Base-by-base conservation (phyloP, 2,888 invertebrate species). In the Quadroppia sp. region DNA sequence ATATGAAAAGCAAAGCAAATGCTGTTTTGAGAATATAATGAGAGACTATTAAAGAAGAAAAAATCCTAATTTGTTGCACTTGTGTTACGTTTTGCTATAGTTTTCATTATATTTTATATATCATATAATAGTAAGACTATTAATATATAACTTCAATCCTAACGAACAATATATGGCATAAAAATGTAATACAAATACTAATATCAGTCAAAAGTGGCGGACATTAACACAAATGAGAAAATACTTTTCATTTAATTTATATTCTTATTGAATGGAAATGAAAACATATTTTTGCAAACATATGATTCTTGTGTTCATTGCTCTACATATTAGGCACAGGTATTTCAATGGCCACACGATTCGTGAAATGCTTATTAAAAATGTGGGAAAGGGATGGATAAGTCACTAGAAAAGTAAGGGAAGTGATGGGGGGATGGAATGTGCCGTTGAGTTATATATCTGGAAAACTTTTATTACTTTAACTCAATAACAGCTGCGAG, bases 401-500 rank as follows among this genome's bases (percentile, higher is more conserved):
- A 30, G 64, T 64, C 64, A 64, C 64, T 13, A n/a, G n/a, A 20
- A 30, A 2, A 64, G 36, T 64, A 20, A 36, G 32, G 13, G 64
- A n/a, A 36, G 20, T 40, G 40, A 59, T 30, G 30, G 25, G 32
- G 64, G 36, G 25, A 1, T 64, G n/a, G n/a, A 13, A 28, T 20
- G 64, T 64, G 36, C 20, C 17, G 32, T 36, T 64, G 20, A 64
- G 59, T 59, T 59, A 59, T 56, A 56, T 59, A 59, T 59, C 64
- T 64, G 64, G 64, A 64, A 59, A 64, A 64, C 64, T 64, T 64
- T 64, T 64, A 64, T 64, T 64, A 64, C 64, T 64, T 64, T 64
- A 64, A 64, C 64, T 64, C 64, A 64, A 64, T 64, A 64, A 64
- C 64, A 64, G 64, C 64, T 64, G 64, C 40, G 36, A 64, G 36